These are phyloP conservation scores for Acrossocheilus wenchowensis DNA, from an alignment of 2,797 vertebrate species.

Conservation along the genomic window DNA sequence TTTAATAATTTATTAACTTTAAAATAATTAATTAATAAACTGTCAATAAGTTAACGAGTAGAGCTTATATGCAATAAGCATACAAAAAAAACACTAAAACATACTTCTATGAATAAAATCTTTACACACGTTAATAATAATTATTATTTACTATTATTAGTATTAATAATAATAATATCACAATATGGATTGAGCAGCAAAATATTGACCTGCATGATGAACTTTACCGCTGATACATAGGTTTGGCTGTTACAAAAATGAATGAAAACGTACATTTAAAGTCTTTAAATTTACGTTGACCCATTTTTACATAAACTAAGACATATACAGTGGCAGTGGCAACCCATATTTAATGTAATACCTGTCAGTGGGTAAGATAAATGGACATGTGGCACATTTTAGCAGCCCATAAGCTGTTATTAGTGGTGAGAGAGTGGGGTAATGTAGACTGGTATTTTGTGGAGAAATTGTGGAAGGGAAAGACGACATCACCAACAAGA, in stretches of 20 bases:
- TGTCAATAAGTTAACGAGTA: no score
- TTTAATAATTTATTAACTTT: not conserved
- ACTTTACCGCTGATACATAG: not conserved
- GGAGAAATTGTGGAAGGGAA: slow-evolving; percentile 37
- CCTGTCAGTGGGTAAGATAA: slow-evolving; percentile 52
- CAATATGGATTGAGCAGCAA: not conserved
- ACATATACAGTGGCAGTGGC: slow-evolving; percentile 6
- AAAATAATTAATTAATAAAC: no score
- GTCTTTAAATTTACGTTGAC: not conserved
- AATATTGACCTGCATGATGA: not conserved
- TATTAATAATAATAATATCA: not conserved
- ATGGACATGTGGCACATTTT: slow-evolving; percentile 58
- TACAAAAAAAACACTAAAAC: not conserved
- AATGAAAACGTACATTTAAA: not conserved
- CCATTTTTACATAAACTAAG: slow-evolving; percentile 23
- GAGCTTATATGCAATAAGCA: no score
- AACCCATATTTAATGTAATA: slow-evolving; percentile 37
- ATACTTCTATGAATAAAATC: not conserved
- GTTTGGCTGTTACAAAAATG: not conserved
- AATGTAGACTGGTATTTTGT: slow-evolving; percentile 64
- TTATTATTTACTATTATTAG: not conserved
- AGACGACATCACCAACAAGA: slow-evolving; percentile 30
- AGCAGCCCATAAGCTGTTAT: slow-evolving; percentile 64
- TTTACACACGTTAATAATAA: not conserved
- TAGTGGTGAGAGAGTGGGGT: slow-evolving; percentile 66